Evolutionary conservation across 2,113 vertebrate species (phyloP), one percentile per base, ranked within the genome.

Genomic region (Emydura subglobosa): DNA sequence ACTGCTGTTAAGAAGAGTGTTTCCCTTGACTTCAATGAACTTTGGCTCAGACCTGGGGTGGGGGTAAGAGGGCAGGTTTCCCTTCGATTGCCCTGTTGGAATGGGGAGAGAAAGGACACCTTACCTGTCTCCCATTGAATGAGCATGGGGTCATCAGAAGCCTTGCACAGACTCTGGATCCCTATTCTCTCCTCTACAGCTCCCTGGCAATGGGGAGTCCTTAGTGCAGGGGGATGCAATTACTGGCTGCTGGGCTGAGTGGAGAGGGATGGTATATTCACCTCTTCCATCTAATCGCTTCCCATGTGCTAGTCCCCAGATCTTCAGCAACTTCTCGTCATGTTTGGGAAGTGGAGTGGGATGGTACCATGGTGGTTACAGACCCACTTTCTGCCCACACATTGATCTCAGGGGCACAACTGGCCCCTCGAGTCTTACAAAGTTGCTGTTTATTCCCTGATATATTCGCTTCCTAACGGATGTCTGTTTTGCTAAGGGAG

Each of bases 1-100:
- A 4, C 34, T 0, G 5, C 0, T 85, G 34, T 17, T 82, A 80
- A 29, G 0, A 68, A 25, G 17, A 39, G 5, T 54, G 16, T 51
- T 94, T 82, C 79, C 92, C 14, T 55, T n/a, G 24, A 19, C 29
- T 82, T 91, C 21, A 21, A 39, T n/a, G 86, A 72, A 1, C 5
- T 89, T 49, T 14, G 29, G 44, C 5, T 6, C 72, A 88, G 34
- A 39, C 34, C 25, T 83, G 57, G 54, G 55, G 3, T 11, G 13
- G 34, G 11, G 0, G 16, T 4, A 39, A n/a, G 88, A 42, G 10
- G 54, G 51, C 0, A 51, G 21, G 14, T 86, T 91, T 94, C n/a
- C 80, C 85, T 3, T 53, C 72, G 34, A 4, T 81, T 14, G 27
- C 90, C 11, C 14, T 85, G 10, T 54, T 92, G 79, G 50, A 44